Evolutionary conservation across 2,888 invertebrate species (phyloP).

Genomic region (Luperina nickerlii): DNA sequence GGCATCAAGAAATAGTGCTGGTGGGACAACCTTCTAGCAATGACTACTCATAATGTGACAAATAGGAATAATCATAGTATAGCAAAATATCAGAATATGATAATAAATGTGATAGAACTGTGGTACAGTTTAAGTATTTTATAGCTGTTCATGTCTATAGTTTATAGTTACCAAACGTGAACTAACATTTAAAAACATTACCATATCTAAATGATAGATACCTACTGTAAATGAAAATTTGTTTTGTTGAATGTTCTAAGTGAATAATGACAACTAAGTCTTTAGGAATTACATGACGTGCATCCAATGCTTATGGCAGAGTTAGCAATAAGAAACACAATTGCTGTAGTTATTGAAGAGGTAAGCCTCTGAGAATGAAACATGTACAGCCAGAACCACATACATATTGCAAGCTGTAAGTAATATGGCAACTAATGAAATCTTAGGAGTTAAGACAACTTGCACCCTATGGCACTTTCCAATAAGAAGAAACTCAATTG

Average conservation of each 20-base stretch:
- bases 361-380: conserved; percentile 15
- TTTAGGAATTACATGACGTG: conserved; percentile 14
- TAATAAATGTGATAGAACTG: conserved; percentile 69
- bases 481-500: background rate
- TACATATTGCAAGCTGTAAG: background rate
- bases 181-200: conserved; percentile 7
- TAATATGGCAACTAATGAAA: conserved; percentile 1
- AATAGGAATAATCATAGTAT: conserved; percentile 34
- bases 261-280: conserved; percentile 20
- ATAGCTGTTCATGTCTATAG: conserved; percentile 55
- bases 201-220: conserved; percentile 17
- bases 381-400: background rate
- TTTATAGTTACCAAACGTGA: conserved; percentile 56
- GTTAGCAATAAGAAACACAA: conserved; percentile 15
- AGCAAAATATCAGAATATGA: conserved; percentile 28
- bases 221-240: conserved; percentile 11
- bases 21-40: conserved; percentile 75
- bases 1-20: conserved; percentile 85
- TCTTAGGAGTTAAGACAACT: background rate
- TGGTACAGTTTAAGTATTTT: conserved; percentile 59
- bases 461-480: background rate
- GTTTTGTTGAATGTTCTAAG: conserved; percentile 26
- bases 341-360: background rate
- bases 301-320: background rate
- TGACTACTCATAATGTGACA: conserved; percentile 77